These are phyloP conservation scores for Oncorhynchus masou DNA, from an alignment of 2,113 vertebrate genomes.

Conservation along the genomic window DNA sequence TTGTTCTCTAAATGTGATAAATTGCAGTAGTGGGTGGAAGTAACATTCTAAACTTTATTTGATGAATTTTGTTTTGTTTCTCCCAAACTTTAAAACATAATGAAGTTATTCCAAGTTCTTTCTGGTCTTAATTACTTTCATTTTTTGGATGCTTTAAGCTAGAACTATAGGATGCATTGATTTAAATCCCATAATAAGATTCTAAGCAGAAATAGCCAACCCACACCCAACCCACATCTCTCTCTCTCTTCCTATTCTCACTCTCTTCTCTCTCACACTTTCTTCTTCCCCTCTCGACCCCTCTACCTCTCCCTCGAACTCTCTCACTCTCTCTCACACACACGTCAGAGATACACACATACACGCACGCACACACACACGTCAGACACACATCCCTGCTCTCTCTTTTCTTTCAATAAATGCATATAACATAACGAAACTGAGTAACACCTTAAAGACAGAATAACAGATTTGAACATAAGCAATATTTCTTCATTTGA, in stretches of 20 bases:
- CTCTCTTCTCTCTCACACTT: too few relatives aligned
- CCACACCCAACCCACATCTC: background rate
- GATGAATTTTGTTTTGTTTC: background rate
- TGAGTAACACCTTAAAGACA: background rate
- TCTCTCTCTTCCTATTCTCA: too few relatives aligned
- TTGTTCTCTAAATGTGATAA: background rate
- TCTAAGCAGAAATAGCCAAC: background rate
- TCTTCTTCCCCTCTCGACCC: background rate
- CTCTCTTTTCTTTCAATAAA: background rate
- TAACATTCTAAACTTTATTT: background rate
- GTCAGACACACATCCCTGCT: background rate
- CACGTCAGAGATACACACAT: background rate
- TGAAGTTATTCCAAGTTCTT: background rate
- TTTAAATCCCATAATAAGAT: background rate
- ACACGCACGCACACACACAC: background rate
- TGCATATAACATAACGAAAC: background rate
- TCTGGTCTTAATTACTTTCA: background rate
- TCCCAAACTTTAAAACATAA: background rate
- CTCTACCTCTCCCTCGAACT: background rate
- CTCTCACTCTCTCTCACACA: background rate
- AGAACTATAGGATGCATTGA: background rate
- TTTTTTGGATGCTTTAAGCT: background rate
- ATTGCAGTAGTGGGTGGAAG: background rate
- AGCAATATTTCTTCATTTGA: background rate
- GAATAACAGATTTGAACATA: background rate